phyloP scores from a whole-genome alignment of 2,113 vertebrate genomes.

The Amazona guildingii region DNA sequence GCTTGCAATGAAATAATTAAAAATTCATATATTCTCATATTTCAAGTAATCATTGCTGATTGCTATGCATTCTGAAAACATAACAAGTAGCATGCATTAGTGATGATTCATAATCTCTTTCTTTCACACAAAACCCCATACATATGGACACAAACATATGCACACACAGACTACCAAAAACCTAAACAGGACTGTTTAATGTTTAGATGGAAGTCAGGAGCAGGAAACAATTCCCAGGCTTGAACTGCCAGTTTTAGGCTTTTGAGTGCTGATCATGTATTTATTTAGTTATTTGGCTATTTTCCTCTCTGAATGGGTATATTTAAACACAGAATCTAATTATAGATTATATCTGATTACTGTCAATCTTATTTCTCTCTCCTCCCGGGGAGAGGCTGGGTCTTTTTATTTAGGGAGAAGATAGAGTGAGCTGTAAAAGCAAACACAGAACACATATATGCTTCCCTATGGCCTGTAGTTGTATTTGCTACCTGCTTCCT shows the following conservation, averaged over 20 bases:
- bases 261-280: background rate
- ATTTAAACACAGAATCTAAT: background rate
- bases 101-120: background rate
- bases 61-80: background rate
- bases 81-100: background rate
- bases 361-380: background rate
- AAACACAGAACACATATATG: background rate
- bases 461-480: background rate
- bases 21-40: background rate
- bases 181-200: background rate
- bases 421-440: background rate
- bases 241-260: background rate
- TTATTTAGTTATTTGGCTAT: background rate
- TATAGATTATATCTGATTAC: background rate
- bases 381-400: background rate
- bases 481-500: background rate
- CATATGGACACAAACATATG: background rate
- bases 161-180: background rate
- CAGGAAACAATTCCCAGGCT: background rate
- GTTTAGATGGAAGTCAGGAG: fast-evolving
- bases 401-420: background rate
- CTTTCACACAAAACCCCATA: background rate
- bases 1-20: background rate
- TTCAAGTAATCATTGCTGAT: background rate
- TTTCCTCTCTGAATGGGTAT: background rate